These are phyloP conservation scores for Geothlypis trichas DNA, from an alignment of 2,113 vertebrate genomes.

Conservation along the genomic window DNA sequence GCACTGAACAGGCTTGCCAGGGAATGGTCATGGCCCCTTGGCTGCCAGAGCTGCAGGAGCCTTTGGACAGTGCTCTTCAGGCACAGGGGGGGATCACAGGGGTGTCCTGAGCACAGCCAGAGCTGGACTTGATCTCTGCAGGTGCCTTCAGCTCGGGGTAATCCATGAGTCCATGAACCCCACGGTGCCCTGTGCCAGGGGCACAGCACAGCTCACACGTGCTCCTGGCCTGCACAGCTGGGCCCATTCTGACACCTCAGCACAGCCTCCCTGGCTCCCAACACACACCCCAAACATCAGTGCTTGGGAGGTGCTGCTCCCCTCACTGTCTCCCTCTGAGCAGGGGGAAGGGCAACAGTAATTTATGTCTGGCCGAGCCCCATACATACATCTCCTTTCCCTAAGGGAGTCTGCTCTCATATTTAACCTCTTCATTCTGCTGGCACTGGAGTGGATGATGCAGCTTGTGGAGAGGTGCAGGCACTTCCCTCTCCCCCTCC, in stretches of 20 bases:
- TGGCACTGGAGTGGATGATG: slow-evolving; percentile 31
- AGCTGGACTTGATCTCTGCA: neutral
- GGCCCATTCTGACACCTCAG: neutral
- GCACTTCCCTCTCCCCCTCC: neutral
- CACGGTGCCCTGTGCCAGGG: neutral
- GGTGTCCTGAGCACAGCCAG: neutral
- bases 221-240: neutral
- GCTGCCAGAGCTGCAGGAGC: neutral
- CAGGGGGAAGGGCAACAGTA: neutral
- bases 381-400: neutral
- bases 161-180: neutral
- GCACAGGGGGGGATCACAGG: neutral
- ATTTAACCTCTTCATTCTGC: slow-evolving; percentile 34
- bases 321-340: neutral
- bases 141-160: neutral
- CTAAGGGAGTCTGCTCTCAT: neutral
- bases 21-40: neutral
- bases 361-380: neutral
- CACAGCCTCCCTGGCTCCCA: neutral
- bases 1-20: neutral
- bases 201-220: neutral
- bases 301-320: neutral
- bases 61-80: neutral
- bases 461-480: slow-evolving; percentile 41
- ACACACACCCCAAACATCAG: neutral